phyloP scores from a whole-genome alignment of 2,888 invertebrate species.

The Melanotus villosus region DNA sequence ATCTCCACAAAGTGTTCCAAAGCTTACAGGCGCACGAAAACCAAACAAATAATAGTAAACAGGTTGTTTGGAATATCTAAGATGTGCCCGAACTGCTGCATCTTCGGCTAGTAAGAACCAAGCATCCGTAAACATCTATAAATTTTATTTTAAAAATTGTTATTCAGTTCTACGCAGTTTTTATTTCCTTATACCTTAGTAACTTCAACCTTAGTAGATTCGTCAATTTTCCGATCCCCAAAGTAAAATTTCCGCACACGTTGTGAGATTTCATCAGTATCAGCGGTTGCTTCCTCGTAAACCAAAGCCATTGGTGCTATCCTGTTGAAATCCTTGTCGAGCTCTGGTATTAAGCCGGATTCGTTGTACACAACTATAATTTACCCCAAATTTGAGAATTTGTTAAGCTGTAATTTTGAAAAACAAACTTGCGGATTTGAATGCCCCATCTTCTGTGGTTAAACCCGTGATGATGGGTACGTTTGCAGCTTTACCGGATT shows the following conservation, averaged over 20 bases:
- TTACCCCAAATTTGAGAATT: not conserved
- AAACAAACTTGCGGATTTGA: conserved; percentile 18
- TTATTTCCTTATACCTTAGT: conserved; percentile 65
- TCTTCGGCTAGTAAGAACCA: conserved; percentile 78
- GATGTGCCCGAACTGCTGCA: conserved; percentile 73
- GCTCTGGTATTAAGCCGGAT: conserved; percentile 60
- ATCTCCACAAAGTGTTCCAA: conserved; percentile 77
- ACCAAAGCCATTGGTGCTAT: conserved; percentile 66
- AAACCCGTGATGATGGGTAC: conserved; percentile 83
- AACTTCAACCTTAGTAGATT: conserved; percentile 61
- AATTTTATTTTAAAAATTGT: conserved; percentile 18
- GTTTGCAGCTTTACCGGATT: conserved; percentile 68
- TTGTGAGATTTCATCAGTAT: conserved; percentile 57
- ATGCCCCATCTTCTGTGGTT: conserved; percentile 80
- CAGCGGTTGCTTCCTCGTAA: conserved; percentile 64
- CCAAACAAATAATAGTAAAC: conserved; percentile 79
- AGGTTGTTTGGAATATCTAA: conserved; percentile 71
- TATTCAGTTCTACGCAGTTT: not conserved
- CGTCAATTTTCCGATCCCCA: conserved; percentile 62
- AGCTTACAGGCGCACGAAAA: conserved; percentile 79
- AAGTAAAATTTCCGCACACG: conserved; percentile 69
- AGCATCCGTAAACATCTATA: conserved; percentile 79
- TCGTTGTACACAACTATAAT: conserved; percentile 58
- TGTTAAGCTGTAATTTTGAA: not conserved
- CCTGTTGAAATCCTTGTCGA: conserved; percentile 66